Evolutionary conservation across 2,888 invertebrate species (phyloP).

Genomic region (Antheraea assamensis): DNA sequence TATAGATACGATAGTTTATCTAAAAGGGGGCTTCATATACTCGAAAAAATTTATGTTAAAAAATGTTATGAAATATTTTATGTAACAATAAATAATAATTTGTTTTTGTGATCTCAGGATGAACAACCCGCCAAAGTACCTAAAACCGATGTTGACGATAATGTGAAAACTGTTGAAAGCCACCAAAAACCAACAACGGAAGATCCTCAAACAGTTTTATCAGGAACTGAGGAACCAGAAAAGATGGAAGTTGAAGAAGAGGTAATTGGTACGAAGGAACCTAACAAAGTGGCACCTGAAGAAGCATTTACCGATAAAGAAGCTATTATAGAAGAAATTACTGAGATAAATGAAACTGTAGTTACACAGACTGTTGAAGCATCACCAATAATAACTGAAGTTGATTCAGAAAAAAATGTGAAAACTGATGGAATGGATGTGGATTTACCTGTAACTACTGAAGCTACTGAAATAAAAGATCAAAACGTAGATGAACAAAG

Average conservation of each 20-base stretch:
- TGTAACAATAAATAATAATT: slow-evolving; percentile 12
- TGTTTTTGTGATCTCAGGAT: slow-evolving; percentile 49
- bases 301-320: slow-evolving; percentile 36
- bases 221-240: slow-evolving; percentile 29
- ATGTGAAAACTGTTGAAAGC: slow-evolving; percentile 47
- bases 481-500: slow-evolving; percentile 43
- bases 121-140: slow-evolving; percentile 79
- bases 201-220: slow-evolving; percentile 23
- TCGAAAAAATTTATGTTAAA: background rate
- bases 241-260: slow-evolving; percentile 52
- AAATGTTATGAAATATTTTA: slow-evolving; percentile 6
- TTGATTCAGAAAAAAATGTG: slow-evolving; percentile 39
- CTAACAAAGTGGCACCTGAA: slow-evolving; percentile 37
- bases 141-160: slow-evolving; percentile 71
- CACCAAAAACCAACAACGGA: slow-evolving; percentile 30
- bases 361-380: slow-evolving; percentile 45
- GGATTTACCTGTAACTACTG: slow-evolving; percentile 36
- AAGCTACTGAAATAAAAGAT: slow-evolving; percentile 43
- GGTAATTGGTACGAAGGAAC: slow-evolving; percentile 26
- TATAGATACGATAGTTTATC: background rate
- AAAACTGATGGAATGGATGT: slow-evolving; percentile 53
- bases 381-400: slow-evolving; percentile 55
- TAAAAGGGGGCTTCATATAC: background rate
- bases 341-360: slow-evolving; percentile 43
- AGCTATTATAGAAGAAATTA: slow-evolving; percentile 50